Evolutionary conservation across 2,113 vertebrate genomes (phyloP).

Genomic region (Megaleporinus macrocephalus): DNA sequence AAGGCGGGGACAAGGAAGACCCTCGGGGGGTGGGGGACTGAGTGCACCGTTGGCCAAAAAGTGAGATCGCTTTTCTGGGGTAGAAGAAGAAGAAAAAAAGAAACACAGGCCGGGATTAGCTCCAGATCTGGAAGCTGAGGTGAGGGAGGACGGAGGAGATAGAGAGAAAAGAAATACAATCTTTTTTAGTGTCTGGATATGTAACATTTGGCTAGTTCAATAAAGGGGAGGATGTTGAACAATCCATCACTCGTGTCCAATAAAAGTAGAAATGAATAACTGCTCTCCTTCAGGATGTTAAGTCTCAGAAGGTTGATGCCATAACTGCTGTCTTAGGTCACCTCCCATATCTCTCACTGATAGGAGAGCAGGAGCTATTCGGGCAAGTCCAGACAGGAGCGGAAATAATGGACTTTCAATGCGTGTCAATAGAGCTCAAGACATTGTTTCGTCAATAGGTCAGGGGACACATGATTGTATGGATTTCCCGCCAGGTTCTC

Average conservation of each 20-base stretch:
- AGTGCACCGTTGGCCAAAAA: slow-evolving; percentile 25
- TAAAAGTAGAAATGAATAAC: not conserved
- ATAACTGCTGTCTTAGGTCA: no score
- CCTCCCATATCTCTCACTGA: no score
- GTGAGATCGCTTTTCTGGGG: slow-evolving; percentile 36
- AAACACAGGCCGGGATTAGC: slow-evolving; percentile 29
- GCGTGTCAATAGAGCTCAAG: no score
- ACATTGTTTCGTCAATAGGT: no score
- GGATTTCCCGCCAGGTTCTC: no score
- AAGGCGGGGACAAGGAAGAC: slow-evolving; percentile 28
- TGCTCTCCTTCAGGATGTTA: not conserved
- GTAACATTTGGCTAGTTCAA: not conserved
- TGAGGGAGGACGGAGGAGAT: slow-evolving; percentile 13
- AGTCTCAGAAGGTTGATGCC: no score
- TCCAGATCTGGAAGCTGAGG: slow-evolving; percentile 36
- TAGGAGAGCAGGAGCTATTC: no score
- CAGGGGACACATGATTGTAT: no score
- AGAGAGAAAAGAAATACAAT: not conserved
- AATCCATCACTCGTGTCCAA: not conserved
- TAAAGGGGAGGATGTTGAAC: not conserved
- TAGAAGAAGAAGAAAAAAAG: no score
- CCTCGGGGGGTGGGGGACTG: slow-evolving; percentile 28
- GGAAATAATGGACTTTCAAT: no score
- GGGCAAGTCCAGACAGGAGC: no score
- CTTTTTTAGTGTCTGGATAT: not conserved